Base-by-base conservation (phyloP, 2,113 vertebrate genomes). In the Cisticola juncidis region DNA sequence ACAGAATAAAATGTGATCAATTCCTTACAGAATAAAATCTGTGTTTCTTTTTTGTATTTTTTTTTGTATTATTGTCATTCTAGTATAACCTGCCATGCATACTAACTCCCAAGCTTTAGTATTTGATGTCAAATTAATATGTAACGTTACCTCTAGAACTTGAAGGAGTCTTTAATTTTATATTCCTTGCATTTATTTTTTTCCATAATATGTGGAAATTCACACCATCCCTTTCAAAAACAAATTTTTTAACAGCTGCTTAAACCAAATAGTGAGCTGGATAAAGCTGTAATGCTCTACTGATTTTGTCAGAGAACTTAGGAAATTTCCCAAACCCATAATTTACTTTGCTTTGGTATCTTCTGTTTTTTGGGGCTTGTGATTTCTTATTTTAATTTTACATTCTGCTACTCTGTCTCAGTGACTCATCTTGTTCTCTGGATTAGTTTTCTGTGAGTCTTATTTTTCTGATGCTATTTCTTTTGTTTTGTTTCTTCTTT, bases 331-430 rank as follows among this genome's bases (percentile, higher is more conserved):
- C 26, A 45, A 56, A 56, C 3, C 9, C 9, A 8, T 14, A 10
- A 17, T 36, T 85, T 71, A 84, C 1, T 57, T 57, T 51, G 5
- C 20, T 53, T 71, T 51, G 12, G 12, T 61, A 44, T 65, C 13
- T 61, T 90, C 50, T 44, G 6, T 69, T 22, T 53, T 68, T 28
- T 3, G 7, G 9, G 8, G 12, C 12, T 73, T 72, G n/a, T 73
- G n/a, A 57, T 36, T 77, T 83, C 42, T 33, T 61, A 53, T 77
- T 91, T 94, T 92, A 83, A 36, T 73, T 88, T 94, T 91, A 71
- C 35, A 38, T 81, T 64, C 38, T 81, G 21, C 19, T 42, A 8
- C 29, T 38, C 5, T 62, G 3, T 78, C 60, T 94, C 60, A 78
- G 35, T 89, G 77, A 66, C 56, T 74, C 64, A 78, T 26, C 29